A percentile compares a stretch with the other conserved stretches of the same genome.
Conservation (phyloP, 2,888 invertebrate genomes). For the Apotomis turbidana region DNA sequence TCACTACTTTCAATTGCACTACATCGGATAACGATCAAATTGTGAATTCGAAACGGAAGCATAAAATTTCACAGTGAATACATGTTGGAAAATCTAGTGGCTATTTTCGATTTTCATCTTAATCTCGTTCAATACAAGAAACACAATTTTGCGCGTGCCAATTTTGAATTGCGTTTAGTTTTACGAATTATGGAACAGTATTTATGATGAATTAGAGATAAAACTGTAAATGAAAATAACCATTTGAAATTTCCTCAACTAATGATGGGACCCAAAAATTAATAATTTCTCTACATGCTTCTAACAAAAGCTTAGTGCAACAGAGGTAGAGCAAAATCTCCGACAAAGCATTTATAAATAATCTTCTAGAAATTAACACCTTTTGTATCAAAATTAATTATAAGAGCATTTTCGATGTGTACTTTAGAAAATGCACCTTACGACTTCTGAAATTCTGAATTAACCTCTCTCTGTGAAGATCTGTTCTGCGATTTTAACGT, state of each 20-base stretch:
- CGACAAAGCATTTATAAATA: too few species aligned
- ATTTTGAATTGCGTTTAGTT: background rate
- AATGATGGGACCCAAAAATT: background rate
- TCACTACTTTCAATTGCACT: slow-evolving; percentile 80
- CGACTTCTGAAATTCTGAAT: too few species aligned
- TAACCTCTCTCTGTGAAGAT: too few species aligned
- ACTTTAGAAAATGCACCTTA: too few species aligned
- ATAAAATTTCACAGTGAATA: slow-evolving; percentile 52
- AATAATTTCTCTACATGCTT: background rate
- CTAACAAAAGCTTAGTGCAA: background rate
- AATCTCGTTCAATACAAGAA: background rate
- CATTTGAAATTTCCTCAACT: background rate
- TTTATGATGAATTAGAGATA: background rate
- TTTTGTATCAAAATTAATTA: too few species aligned
- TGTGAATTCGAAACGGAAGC: slow-evolving; percentile 67
- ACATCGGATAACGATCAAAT: slow-evolving; percentile 70
- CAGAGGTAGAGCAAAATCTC: background rate
- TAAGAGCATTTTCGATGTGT: too few species aligned
- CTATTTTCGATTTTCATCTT: background rate
- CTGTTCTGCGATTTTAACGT: too few species aligned
- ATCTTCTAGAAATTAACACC: too few species aligned
- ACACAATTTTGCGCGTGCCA: background rate
- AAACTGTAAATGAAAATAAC: background rate
- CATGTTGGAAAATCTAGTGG: background rate
- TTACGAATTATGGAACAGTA: background rate